Conservation (phyloP, 2,888 invertebrate genomes). For the Anodontia alba region DNA sequence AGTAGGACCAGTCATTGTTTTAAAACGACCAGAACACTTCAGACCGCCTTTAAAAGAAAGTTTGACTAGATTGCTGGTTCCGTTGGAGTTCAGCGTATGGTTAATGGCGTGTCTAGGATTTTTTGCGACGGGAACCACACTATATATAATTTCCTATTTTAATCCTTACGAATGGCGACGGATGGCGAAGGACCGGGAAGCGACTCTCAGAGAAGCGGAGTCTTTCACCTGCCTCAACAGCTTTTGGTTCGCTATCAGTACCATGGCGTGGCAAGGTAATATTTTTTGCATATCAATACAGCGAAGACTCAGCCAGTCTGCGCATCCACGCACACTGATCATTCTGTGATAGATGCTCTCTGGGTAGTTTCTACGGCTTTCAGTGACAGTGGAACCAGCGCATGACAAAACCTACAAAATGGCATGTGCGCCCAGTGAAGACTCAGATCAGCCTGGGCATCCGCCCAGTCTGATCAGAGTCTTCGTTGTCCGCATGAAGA, state of each 20-base stretch:
- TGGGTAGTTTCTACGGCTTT: no score
- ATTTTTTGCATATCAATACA: no score
- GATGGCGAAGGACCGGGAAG: slow-evolving; percentile 74
- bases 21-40: slow-evolving; percentile 61
- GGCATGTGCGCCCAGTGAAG: no score
- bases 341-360: no score
- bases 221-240: slow-evolving; percentile 79
- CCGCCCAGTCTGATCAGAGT: no score
- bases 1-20: slow-evolving; percentile 68
- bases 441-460: no score
- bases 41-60: slow-evolving; percentile 64
- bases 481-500: no score
- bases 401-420: no score
- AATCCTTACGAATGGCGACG: slow-evolving; percentile 80
- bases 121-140: slow-evolving; percentile 70
- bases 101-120: slow-evolving; percentile 71
- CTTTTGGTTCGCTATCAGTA: slow-evolving; percentile 77
- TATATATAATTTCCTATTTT: slow-evolving; percentile 75
- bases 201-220: slow-evolving; percentile 75
- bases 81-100: slow-evolving; percentile 76
- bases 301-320: no score
- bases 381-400: no score
- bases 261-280: slow-evolving; percentile 76
- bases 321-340: no score
- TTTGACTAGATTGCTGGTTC: slow-evolving; percentile 64